phyloP scores from a whole-genome alignment of 1,140 invertebrate genomes.

The Chrysopa pallens region DNA sequence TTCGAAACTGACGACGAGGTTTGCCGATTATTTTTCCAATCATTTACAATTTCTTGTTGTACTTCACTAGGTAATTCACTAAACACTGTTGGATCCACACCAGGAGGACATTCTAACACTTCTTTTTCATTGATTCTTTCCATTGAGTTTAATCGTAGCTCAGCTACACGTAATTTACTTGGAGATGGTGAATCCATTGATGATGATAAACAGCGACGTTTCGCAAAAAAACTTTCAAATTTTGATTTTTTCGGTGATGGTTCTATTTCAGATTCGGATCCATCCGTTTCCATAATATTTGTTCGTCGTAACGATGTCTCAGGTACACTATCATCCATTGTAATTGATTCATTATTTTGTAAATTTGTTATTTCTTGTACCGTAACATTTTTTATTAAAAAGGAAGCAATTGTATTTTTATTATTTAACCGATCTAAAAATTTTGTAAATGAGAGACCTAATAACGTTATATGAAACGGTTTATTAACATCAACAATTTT shows the following conservation, averaged over 20 bases:
- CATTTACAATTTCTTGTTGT: constrained; percentile 37
- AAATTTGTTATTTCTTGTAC: constrained; percentile 49
- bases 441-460: constrained; percentile 61
- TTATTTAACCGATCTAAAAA: constrained; percentile 48
- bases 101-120: constrained; percentile 25
- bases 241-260: constrained; percentile 50
- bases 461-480: constrained; percentile 56
- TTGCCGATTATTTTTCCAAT: constrained; percentile 30
- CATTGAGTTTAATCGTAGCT: constrained; percentile 33
- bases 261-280: constrained; percentile 40
- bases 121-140: constrained; percentile 27
- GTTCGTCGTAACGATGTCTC: constrained; percentile 20
- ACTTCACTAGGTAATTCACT: constrained; percentile 36
- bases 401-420: constrained; percentile 46
- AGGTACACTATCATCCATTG: constrained; percentile 12
- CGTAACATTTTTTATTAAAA: constrained; percentile 46
- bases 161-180: constrained; percentile 38
- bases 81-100: constrained; percentile 39
- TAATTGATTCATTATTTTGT: constrained; percentile 24
- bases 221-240: constrained; percentile 25
- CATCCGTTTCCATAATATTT: constrained; percentile 28
- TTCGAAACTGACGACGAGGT: constrained; percentile 18
- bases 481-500: constrained; percentile 49
- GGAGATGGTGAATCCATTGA: constrained; percentile 33
- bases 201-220: constrained; percentile 24